These are phyloP conservation scores for Phaethornis superciliosus DNA, from an alignment of 2,113 vertebrate genomes.

Conservation along the genomic window DNA sequence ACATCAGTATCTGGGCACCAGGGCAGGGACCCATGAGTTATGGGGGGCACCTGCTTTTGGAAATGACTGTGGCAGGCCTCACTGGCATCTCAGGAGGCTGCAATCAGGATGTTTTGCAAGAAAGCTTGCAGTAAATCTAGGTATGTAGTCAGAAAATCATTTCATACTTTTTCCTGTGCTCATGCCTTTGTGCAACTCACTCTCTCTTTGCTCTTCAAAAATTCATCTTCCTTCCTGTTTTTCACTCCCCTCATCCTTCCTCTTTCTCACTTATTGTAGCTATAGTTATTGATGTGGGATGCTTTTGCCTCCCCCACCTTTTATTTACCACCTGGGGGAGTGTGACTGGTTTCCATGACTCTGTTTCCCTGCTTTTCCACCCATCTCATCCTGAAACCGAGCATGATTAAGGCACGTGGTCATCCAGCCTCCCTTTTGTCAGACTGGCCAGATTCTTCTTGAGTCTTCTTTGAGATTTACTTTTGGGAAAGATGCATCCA, in stretches of 20 bases:
- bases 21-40: rapidly evolving
- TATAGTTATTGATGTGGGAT: background rate
- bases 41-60: background rate
- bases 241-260: background rate
- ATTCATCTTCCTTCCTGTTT: constrained; percentile 22
- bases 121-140: background rate
- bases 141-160: background rate
- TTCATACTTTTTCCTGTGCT: background rate
- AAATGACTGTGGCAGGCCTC: background rate
- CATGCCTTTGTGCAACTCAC: background rate
- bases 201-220: background rate
- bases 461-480: background rate
- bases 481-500: background rate
- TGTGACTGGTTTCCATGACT: background rate
- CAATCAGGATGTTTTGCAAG: background rate
- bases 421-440: background rate
- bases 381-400: background rate
- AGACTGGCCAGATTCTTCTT: background rate
- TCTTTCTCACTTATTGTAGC: background rate
- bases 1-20: background rate
- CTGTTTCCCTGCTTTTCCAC: background rate
- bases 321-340: background rate
- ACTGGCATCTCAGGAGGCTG: rapidly evolving
- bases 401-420: background rate
- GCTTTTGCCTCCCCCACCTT: background rate